Evolutionary conservation across 2,113 vertebrate species (phyloP), one percentile per base, ranked within the genome.

Genomic region (Microcebus griseorufus): DNA sequence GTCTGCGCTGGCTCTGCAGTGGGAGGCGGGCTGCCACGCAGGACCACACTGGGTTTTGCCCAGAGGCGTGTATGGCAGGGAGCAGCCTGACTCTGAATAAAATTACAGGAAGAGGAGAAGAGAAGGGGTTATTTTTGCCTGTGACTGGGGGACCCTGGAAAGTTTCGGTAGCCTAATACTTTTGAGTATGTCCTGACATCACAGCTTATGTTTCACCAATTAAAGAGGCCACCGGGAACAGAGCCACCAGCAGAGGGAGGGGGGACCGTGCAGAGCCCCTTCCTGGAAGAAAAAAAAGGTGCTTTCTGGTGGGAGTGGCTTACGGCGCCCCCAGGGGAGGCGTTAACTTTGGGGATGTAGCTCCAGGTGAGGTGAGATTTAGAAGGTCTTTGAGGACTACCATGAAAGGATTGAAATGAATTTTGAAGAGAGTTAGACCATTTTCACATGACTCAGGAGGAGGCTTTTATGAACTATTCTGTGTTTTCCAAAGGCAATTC

Each of bases 1-100:
- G 4, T 25, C 1, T 11, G 9, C 34, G 9, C 0, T 39, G 73
- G 13, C 17, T 12, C 17, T 3, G 32, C n/a, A 4, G 55, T 0
- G 29, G 75, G 25, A 48, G 39, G 62, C 34, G 62, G 83, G n/a
- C 9, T 23, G 23, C 23, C 1, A n/a, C 4, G 1, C 14, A 11
- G 60, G 17, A n/a, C 7, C 72, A 1, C 37, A 3, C 12, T 37
- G 72, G 9, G 48, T 4, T 18, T 18, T 18, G 11, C 29, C 14
- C 27, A 14, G 2, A 5, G 27, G 48, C 13, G 4, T 29, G 55
- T 10, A 4, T 23, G n/a, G 73, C 39, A 60, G 32, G 16, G 7
- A 48, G 22, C 12, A 39, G 4, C 4, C 12, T 25, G 53, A 25
- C 12, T 42, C 11, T 13, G 51, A 80, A 48, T 23, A 55, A 32